A percentile compares a stretch with the other conserved stretches of the same genome.
Evolutionary conservation across 2,888 invertebrate genomes (phyloP).

Genomic region (Rhagonycha fulva): DNA sequence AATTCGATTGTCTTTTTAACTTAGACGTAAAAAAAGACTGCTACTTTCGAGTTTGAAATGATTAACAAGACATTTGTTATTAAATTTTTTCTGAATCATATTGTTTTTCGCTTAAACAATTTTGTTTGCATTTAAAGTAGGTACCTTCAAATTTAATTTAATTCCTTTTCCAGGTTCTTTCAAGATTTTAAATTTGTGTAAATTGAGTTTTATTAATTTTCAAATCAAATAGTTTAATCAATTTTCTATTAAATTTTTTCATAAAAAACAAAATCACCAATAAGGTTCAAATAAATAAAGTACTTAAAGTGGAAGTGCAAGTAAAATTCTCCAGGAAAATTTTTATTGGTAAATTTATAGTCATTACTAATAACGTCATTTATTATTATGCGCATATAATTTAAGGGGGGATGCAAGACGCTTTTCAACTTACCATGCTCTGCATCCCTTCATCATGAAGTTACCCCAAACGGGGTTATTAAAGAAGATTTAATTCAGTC

Average conservation of each 20-base stretch:
- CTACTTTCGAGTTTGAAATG: neutral
- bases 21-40: neutral
- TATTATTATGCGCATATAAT: no score
- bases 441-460: no score
- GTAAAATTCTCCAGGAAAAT: no score
- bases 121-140: neutral
- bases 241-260: neutral
- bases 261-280: no score
- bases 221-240: neutral
- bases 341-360: no score
- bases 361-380: no score
- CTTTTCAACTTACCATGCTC: no score
- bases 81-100: no score
- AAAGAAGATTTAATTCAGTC: neutral
- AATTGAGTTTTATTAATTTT: neutral
- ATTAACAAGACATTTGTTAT: neutral
- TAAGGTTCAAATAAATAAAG: no score
- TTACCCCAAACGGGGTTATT: neutral
- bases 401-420: no score
- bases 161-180: neutral
- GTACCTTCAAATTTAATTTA: neutral
- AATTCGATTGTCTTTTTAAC: neutral
- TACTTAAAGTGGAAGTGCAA: no score
- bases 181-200: neutral
- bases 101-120: neutral